Conservation (phyloP, 2,113 vertebrate species). For the Pelecanus crispus region DNA sequence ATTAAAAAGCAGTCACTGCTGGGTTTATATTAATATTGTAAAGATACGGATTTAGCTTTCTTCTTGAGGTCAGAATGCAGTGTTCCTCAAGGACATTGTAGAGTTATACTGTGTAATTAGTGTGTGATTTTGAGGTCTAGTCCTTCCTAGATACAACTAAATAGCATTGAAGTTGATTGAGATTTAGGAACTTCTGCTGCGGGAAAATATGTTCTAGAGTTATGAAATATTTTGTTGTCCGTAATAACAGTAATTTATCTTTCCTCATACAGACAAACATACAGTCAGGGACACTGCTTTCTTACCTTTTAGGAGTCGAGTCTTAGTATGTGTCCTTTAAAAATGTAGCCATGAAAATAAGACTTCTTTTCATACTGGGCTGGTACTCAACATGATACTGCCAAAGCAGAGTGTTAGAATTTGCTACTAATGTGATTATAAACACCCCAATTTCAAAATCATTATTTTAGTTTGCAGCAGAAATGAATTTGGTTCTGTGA, state of each 20-base stretch:
- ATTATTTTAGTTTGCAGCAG: background rate
- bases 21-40: background rate
- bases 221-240: background rate
- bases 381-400: background rate
- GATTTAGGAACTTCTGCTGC: background rate
- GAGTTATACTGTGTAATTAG: background rate
- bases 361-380: background rate
- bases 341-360: background rate
- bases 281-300: background rate
- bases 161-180: background rate
- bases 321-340: background rate
- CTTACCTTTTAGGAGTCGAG: background rate
- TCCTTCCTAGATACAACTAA: background rate
- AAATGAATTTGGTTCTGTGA: background rate
- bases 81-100: rapidly evolving
- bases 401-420: background rate
- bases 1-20: background rate
- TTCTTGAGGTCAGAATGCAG: background rate
- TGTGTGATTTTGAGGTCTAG: background rate
- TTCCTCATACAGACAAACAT: background rate
- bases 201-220: background rate
- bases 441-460: background rate
- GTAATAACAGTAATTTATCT: background rate
- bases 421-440: background rate
- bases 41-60: background rate